Conservation (phyloP, 2,888 invertebrate species). For the Xylota sylvarum region DNA sequence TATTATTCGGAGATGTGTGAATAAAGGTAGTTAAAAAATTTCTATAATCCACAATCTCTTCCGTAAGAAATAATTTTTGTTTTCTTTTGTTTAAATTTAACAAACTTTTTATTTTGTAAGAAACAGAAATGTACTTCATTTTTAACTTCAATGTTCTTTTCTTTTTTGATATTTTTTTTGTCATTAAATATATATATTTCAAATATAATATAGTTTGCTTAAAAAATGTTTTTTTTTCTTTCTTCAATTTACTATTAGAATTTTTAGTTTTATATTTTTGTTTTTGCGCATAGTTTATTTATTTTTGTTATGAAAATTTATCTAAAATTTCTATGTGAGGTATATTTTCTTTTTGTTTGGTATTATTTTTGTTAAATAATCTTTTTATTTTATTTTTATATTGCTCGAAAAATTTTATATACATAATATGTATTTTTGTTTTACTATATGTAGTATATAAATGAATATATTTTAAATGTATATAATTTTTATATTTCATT, state of each 20-base stretch:
- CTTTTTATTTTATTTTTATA: slow-evolving; percentile 26
- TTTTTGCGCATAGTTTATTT: slow-evolving; percentile 66
- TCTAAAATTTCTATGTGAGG: slow-evolving; percentile 83
- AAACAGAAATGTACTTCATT: slow-evolving; percentile 16
- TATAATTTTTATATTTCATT: slow-evolving; percentile 51
- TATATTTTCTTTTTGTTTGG: slow-evolving; percentile 82
- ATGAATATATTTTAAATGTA: slow-evolving; percentile 4
- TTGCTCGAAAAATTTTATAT: slow-evolving; percentile 56
- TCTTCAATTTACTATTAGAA: slow-evolving; percentile 75
- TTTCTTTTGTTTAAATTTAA: slow-evolving; percentile 25
- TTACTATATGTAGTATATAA: slow-evolving; percentile 1
- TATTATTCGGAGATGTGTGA: slow-evolving; percentile 67
- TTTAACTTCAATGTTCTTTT: no score
- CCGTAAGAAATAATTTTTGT: slow-evolving; percentile 33
- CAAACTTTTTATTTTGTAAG: slow-evolving; percentile 23
- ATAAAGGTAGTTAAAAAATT: slow-evolving; percentile 75
- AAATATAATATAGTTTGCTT: slow-evolving; percentile 59
- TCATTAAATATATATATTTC: slow-evolving; percentile 49
- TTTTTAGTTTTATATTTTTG: slow-evolving; percentile 59
- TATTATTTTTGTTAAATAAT: slow-evolving; percentile 45
- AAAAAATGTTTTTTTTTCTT: slow-evolving; percentile 19
- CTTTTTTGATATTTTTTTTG: slow-evolving; percentile 37
- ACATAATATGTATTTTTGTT: slow-evolving; percentile 1
- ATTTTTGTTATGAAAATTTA: slow-evolving; percentile 82
- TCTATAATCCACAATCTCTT: slow-evolving; percentile 75